Base-by-base conservation (phyloP, 2,888 invertebrate species). In the Sepiola atlantica region DNA sequence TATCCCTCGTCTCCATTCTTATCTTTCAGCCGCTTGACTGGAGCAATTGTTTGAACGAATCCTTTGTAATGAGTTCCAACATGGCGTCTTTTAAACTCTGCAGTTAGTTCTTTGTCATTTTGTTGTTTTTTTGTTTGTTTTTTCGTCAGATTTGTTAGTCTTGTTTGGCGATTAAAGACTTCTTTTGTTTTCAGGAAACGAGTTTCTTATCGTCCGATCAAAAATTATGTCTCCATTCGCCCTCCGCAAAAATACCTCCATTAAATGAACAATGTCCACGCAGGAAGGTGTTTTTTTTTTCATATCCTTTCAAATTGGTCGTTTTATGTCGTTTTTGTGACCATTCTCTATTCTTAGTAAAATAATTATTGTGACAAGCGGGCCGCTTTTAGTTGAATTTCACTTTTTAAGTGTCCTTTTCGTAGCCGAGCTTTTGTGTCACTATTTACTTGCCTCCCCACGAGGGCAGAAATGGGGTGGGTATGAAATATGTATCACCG, bases 31-130 rank as follows among this genome's bases (percentile, higher is more conserved):
- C 12, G 8, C 77, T 14, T 77, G 77, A 77, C 77, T n/a, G n/a
- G 32, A 77, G 77, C n/a, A 32, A 77, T 77, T 77, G 77, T 77
- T 77, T 77, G n/a, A 77, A 77, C n/a, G n/a, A 77, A 77, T n/a
- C 32, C n/a, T 77, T 12, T n/a, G n/a, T 18, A 32, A n/a, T 32
- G 32, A 8, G 16, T n/a, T n/a, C 77, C n/a, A n/a, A 16, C n/a
- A 77, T n/a, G 16, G 77, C 77, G 77, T 77, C n/a, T 77, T 77
- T 32, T n/a, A 4, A n/a, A 18, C 77, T 77, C 0, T 32, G 16
- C n/a, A 0, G 1, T 77, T 28, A 10, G 16, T n/a, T 77, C 77
- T 77, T 77, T 32, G n/a, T n/a, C 14, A 32, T 77, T n/a, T 21
- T 16, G 16, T n/a, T n/a, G 20, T 14, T 28, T n/a, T 61, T 18